These are phyloP conservation scores for Ceyx cyanopectus DNA, from an alignment of 2,113 vertebrate genomes.

Conservation along the genomic window DNA sequence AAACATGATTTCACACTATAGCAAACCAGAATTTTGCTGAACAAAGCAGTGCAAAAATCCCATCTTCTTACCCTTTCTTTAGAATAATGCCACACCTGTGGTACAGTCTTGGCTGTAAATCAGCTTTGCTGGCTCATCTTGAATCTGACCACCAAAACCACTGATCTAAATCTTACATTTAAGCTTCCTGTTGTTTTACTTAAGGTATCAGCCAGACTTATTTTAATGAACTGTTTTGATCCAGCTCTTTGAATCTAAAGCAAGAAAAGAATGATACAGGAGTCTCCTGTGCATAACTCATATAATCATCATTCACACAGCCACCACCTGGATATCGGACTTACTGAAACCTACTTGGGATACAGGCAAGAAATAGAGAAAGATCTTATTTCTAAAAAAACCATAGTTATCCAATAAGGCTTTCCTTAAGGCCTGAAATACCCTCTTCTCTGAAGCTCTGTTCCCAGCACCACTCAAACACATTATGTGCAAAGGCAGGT, in stretches of 20 bases:
- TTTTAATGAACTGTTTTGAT: background rate
- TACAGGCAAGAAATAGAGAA: background rate
- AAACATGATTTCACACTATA: background rate
- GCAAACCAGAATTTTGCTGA: background rate
- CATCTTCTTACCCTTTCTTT: background rate
- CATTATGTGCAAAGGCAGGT: background rate
- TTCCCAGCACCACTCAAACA: background rate
- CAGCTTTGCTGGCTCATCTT: background rate
- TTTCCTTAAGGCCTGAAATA: background rate
- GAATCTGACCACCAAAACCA: background rate
- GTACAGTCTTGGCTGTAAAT: background rate
- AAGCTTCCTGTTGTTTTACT: background rate
- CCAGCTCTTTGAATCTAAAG: background rate
- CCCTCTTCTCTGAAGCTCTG: background rate
- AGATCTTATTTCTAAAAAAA: background rate
- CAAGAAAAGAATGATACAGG: background rate
- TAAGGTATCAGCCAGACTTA: background rate
- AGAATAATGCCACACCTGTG: background rate
- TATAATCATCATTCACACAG: background rate
- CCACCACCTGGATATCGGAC: background rate
- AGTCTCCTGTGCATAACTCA: background rate
- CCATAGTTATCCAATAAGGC: background rate
- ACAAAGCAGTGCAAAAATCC: background rate
- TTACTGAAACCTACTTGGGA: background rate
- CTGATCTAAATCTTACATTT: background rate